Evolutionary conservation across 1,140 invertebrate species (phyloP), one percentile per base, ranked within the genome.

Genomic region (Cydia strobilella): DNA sequence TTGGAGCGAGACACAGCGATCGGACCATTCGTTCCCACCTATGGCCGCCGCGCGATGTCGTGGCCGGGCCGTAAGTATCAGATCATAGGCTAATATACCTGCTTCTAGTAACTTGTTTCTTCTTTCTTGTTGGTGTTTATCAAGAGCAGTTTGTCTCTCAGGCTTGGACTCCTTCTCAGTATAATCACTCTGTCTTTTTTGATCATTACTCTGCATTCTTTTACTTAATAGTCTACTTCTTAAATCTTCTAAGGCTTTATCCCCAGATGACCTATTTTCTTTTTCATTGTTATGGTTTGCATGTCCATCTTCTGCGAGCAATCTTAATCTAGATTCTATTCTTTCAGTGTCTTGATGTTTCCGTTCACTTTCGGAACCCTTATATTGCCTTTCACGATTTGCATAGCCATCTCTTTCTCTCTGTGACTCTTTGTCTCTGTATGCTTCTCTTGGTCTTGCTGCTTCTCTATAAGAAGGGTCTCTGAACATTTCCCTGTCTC

Each of bases 201-300:
- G 83, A 73, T 94, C 94, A 48, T 94, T 92, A 23, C 87, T 87
- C 76, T 93, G 94, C 73, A 93, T 94, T 42, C 94, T 91, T 90
- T 96, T 95, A 81, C 94, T 95, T 3, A 95, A 82, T 81, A 95
- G 93, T 84, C 96, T 94, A 82, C 96, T 96, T 80, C 96, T 94
- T 80, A 97, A 93, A 93, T 97, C 96, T 85, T 96, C 95, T 72
- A 96, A 93, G 75, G 95, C 95, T 79, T 93, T 94, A 84, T 94
- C 94, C 76, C 93, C 94, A 74, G 93, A 89, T 82, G 89, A 90
- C 80, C 94, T 88, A 79, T 95, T 90, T 90, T 94, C 89, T 93
- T 95, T 93, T 93, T 95, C 86, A 92, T 93, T 83, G 89, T 94
- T 83, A 87, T 94, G 86, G 91, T 88, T 90, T 77, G 88, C 84